Base-by-base conservation (phyloP, 37 sponge, comb jelly and placozoan genomes). In the Halichondria panicea region DNA sequence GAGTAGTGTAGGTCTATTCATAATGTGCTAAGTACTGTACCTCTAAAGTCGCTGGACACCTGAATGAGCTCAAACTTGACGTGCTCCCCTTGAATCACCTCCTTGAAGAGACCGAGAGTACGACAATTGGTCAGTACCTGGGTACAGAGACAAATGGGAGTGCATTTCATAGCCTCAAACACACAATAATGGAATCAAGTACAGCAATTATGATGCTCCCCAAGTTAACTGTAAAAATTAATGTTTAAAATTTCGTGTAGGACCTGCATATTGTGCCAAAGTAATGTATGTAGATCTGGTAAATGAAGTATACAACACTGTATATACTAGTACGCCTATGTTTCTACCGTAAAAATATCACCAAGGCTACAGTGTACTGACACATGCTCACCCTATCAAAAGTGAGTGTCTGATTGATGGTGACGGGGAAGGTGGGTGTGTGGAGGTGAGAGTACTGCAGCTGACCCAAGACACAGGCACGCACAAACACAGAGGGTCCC, bases 101-200 rank as follows among this genome's bases (percentile, higher is more conserved):
- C 92, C 1, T 56, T 77, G 33, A 92, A 63, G 59, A 84, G 63
- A 3, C 76, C 75, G 24, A 85, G 92, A 28, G 72, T 41, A 39
- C 64, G 65, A 72, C 93, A 93, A 46, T 89, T 88, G 0, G 91
- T 89, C 4, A 85, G 61, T n/a, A 93, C 72, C 93, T 89, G 68
- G 9, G 35, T 30, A 62, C 24, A 55, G 32, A 66, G 37, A 43
- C 28, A 69, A 39, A 44, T 1, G 31, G 15, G 21, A 43, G 39
- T 24, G 4, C 0, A 71, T 4, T 4, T 27, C 9, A 58, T 32
- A 54, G 9, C 25, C 34, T 15, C 33, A 40, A 37, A 66, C 30
- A 7, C 8, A 30, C 4, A 68, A 41, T n/a, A n/a, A n/a, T n/a
- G n/a, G n/a, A n/a, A n/a, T n/a, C n/a, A n/a, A n/a, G n/a, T n/a